phyloP scores from a whole-genome alignment of 2,113 vertebrate species.

The Eublepharis macularius region DNA sequence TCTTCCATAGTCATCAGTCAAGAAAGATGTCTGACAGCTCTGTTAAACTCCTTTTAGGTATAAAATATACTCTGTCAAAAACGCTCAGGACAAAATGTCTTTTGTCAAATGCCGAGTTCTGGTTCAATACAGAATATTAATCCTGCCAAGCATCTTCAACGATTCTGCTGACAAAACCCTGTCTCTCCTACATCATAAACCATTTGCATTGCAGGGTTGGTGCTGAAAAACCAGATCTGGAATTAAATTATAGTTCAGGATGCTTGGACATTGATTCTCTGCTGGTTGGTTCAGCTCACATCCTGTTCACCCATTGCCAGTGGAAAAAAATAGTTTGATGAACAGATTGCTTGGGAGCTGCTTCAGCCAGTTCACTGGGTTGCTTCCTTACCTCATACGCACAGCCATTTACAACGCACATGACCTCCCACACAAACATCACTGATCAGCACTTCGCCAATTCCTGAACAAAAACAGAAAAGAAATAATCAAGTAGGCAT shows the following conservation, averaged over 20 bases:
- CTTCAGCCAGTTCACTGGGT: no score
- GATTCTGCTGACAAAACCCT: conserved; percentile 32
- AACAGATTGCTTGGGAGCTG: no score
- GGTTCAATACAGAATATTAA: conserved; percentile 50
- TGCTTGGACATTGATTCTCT: no score
- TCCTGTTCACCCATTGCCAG: no score
- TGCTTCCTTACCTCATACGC: no score
- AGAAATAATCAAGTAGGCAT: no score
- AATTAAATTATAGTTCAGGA: neutral
- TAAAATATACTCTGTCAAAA: conserved; percentile 58
- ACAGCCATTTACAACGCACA: no score
- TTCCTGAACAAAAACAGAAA: no score
- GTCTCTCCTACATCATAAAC: conserved; percentile 25
- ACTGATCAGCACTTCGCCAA: no score
- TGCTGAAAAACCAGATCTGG: neutral
- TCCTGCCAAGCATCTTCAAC: conserved; percentile 43
- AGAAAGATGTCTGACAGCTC: conserved; percentile 39
- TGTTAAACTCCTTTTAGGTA: conserved; percentile 46
- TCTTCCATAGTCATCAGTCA: conserved; percentile 46
- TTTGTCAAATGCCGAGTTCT: conserved; percentile 53
- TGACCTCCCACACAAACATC: no score
- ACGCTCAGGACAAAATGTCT: conserved; percentile 42
- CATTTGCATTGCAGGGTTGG: neutral
- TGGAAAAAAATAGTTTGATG: no score
- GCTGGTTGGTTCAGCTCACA: no score